phyloP scores from a whole-genome alignment of 2,888 invertebrate species.

The Xestia ashworthii region DNA sequence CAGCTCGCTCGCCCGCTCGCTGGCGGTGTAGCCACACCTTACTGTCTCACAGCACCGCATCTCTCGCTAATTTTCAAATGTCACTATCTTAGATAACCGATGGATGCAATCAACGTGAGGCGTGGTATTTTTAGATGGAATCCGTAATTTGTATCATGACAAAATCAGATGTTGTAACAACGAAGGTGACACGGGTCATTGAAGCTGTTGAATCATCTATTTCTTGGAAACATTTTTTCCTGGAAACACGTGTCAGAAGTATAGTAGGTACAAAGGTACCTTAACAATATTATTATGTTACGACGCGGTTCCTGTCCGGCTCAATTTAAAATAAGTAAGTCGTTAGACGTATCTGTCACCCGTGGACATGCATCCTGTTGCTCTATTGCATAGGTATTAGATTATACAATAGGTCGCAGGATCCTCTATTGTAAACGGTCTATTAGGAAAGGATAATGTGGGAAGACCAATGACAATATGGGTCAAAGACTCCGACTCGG shows the following conservation, averaged over 20 bases:
- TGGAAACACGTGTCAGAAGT: not conserved
- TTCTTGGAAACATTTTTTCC: not conserved
- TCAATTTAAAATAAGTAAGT: constrained; percentile 59
- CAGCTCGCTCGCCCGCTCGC: too few species aligned
- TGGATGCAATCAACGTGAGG: constrained; percentile 14
- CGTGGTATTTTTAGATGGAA: constrained; percentile 5
- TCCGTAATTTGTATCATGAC: not conserved
- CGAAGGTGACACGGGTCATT: not conserved
- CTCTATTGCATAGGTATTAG: constrained; percentile 23
- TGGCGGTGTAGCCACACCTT: constrained; percentile 2
- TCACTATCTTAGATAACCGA: constrained; percentile 70
- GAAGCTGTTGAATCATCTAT: constrained; percentile 11
- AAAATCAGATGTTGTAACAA: not conserved
- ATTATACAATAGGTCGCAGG: constrained; percentile 15
- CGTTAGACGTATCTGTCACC: constrained; percentile 35
- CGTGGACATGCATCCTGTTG: constrained; percentile 50
- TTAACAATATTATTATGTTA: constrained; percentile 32
- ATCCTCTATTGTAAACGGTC: constrained; percentile 4
- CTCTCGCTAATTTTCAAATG: constrained; percentile 72
- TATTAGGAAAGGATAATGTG: constrained; percentile 14
- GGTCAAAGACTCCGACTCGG: constrained; percentile 1
- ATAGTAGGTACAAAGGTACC: not conserved
- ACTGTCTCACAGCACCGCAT: constrained; percentile 63
- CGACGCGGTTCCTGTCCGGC: constrained; percentile 29
- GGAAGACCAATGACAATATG: not conserved